Evolutionary conservation across 2,888 invertebrate species (phyloP), one percentile per base, ranked within the genome.

Genomic region (Trissolcus brochymenae): DNA sequence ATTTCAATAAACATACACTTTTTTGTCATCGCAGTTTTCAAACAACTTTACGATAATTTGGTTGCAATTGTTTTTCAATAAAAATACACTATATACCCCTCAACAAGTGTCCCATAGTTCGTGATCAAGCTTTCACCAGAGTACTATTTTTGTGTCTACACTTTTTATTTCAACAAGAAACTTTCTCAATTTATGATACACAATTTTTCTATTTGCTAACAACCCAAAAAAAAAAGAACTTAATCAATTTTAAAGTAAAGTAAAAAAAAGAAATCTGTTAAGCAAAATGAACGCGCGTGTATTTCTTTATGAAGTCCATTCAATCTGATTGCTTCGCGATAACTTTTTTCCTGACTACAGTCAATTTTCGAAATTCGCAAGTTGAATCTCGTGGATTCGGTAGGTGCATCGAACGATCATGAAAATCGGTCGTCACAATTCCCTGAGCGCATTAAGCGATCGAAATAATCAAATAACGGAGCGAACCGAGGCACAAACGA

Each of bases 391-490:
- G 49, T 13, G 14, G 57, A 66, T 41, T 57, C 66, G 56, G 41
- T 2, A 13, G 19, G 57, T 55, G 21, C 66, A 51, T 66, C 57
- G 57, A 41, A 17, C 66, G 66, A 66, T 35, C 50, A 35, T 35
- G 46, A 46, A 46, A n/a, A 14, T 43, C 64, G 29, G 51, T 13
- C 64, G 17, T 41, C 56, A 14, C 14, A 66, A 66, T 51, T 57
- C 66, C 66, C 57, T 1, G 17, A 21, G 57, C 57, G 17, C 66
- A 51, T 66, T 66, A 66, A 41, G 29, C 66, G 66, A 66, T 35
- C 50, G 57, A 50, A 66, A 66, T 51, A 57, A 66, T 66, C 57
- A 56, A 65, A 65, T 65, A 55, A 55, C 35, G 43, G 35, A 14
- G 66, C 51, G 57, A 57, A 66, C 46, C 21, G 14, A 14, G 43